Evolutionary conservation across 2,113 vertebrate species (phyloP), one percentile per base, ranked within the genome.

Genomic region (Sphyrna mokarran): DNA sequence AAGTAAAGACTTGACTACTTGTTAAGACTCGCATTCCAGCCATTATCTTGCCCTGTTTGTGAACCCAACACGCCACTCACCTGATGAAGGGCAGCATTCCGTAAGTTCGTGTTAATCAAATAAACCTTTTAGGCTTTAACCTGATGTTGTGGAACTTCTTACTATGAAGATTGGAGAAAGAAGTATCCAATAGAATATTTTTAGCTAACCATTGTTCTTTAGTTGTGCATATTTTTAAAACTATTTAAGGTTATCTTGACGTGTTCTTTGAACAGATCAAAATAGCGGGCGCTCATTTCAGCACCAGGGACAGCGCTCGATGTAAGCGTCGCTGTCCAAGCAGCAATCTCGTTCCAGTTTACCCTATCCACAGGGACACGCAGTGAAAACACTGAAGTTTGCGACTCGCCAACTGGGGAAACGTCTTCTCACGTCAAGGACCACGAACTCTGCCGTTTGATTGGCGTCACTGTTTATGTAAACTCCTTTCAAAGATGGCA

Each of bases 381-480:
- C 63, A 72, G 29, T 95, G 40, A 76, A 95, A 54, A 37, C 26
- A 83, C 2, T 48, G 61, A 66, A 72, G 29, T 8, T 54, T 54
- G 68, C 40, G 16, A 20, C 11, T 70, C 43, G 43, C 54, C 22
- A 48, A 95, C 37, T 8, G 69, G 3, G 93, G 93, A 95, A 72
- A 72, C 37, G 43, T 29, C 0, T 70, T 95, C 94, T 95, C 43
- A 95, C 94, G 94, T 95, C 94, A 95, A 95, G 43, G 43, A 54
- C 94, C 94, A 54, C 43, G 68, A 95, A 95, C 68, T 54, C 68
- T 26, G 23, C 69, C 26, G 40, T 54, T 95, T 72, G 94, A 95
- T 72, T 95, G 94, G 68, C 94, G 94, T 95, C 94, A 95, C 5
- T 48, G 40, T 95, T 54, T 54, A 54, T 48, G 37, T 72, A 72